Conservation (phyloP, 2,888 invertebrate species). For the Sisyra terminalis region DNA sequence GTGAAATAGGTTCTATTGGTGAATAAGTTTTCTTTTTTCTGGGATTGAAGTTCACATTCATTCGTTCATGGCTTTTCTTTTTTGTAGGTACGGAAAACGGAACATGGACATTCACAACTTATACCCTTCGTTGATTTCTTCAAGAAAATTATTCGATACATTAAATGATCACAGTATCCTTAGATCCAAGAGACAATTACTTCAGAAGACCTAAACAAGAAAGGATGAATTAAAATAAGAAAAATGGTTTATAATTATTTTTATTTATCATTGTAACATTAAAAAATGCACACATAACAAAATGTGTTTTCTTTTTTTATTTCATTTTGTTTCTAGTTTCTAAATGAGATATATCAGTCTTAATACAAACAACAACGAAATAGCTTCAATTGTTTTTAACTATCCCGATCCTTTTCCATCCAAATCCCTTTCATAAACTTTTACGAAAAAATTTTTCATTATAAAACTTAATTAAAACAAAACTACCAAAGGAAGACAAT, state of each 20-base stretch:
- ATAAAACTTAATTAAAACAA: no score
- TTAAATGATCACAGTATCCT: not conserved
- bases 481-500: no score
- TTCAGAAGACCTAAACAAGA: not conserved
- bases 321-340: not conserved
- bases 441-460: no score
- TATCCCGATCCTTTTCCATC: not conserved
- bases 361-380: constrained; percentile 8
- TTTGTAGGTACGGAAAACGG: not conserved
- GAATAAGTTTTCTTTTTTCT: no score
- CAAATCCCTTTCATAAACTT: no score
- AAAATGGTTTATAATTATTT: constrained; percentile 1
- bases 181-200: not conserved
- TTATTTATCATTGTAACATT: constrained; percentile 7
- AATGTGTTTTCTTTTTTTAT: constrained; percentile 5
- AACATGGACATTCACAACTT: no score
- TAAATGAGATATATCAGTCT: constrained; percentile 8
- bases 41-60: not conserved
- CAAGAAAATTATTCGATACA: no score
- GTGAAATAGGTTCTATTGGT: not conserved
- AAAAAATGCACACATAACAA: constrained; percentile 9
- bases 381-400: constrained; percentile 3
- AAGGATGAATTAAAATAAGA: not conserved
- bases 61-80: not conserved
- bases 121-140: no score